A percentile compares a stretch with the other conserved stretches of the same genome.
Conservation (phyloP, 2,797 vertebrate genomes). For the Mareca strepera region DNA sequence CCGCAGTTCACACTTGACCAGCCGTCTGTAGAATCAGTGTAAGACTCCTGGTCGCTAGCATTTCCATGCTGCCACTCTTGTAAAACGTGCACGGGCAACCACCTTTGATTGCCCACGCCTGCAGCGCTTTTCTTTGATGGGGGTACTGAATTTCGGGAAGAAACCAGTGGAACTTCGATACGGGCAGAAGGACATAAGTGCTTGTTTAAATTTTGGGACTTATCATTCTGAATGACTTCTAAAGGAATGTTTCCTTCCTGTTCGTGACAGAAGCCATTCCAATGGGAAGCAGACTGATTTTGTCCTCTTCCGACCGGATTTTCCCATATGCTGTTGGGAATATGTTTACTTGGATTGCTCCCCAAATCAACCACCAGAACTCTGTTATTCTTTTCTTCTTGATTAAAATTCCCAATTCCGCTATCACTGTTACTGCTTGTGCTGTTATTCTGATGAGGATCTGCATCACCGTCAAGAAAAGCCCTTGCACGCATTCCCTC, state of each 20-base stretch:
- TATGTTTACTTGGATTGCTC: constrained; percentile 82
- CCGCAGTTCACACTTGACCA: constrained; percentile 98
- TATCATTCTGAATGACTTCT: constrained; percentile 84
- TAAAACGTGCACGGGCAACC: constrained; percentile 93
- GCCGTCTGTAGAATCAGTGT: constrained; percentile 95
- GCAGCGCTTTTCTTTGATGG: constrained; percentile 79
- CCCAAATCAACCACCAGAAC: constrained; percentile 95
- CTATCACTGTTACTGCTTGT: constrained; percentile 98
- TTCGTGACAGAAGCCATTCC: constrained; percentile 88
- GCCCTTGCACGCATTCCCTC: constrained; percentile 94
- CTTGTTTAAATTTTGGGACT: constrained; percentile 81
- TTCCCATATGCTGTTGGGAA: constrained; percentile 86
- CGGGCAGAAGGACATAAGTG: constrained; percentile 80
- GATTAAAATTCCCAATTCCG: constrained; percentile 94
- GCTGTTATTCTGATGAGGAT: constrained; percentile 91
- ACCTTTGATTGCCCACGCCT: constrained; percentile 84
- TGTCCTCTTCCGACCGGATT: constrained; percentile 72
- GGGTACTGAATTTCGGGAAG: constrained; percentile 81
- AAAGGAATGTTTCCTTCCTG: constrained; percentile 77
- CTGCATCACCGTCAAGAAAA: constrained; percentile 88
- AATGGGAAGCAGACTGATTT: constrained; percentile 67
- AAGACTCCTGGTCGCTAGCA: constrained; percentile 95
- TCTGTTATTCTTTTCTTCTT: constrained; percentile 91
- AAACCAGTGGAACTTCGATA: constrained; percentile 80
- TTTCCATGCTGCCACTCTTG: constrained; percentile 91